phyloP scores from a whole-genome alignment of 37 sponge, comb jelly and placozoan genomes.

The Mnemiopsis leidyi region DNA sequence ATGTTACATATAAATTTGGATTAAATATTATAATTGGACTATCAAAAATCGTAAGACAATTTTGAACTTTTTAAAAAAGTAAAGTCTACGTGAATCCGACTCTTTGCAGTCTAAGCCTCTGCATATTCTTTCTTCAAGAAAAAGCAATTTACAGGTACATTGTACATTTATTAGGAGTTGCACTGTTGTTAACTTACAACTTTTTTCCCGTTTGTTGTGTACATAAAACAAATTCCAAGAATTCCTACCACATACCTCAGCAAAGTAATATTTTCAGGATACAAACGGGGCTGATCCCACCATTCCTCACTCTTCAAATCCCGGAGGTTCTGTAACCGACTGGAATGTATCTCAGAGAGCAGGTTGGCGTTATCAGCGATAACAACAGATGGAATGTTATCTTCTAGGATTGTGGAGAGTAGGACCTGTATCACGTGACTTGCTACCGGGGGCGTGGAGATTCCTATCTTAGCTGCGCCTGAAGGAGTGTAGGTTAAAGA shows the following conservation, averaged over 20 bases:
- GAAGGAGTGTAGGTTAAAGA: too few relatives aligned
- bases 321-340: not conserved
- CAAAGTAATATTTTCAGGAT: constrained; percentile 6
- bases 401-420: not conserved
- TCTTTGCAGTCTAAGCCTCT: too few relatives aligned
- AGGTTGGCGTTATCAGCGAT: constrained; percentile 44
- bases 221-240: not conserved
- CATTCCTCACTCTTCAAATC: not conserved
- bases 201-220: not conserved
- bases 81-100: too few relatives aligned
- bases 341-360: constrained; percentile 42
- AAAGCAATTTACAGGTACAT: too few relatives aligned
- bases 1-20: too few relatives aligned
- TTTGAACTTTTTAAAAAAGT: too few relatives aligned
- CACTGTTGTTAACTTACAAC: too few relatives aligned
- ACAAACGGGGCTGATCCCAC: constrained; percentile 23
- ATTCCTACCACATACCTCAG: not conserved
- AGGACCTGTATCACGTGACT: not conserved
- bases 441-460: not conserved
- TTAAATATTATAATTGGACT: too few relatives aligned
- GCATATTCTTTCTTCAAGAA: too few relatives aligned
- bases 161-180: too few relatives aligned
- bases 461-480: not conserved
- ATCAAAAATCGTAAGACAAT: too few relatives aligned
- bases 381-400: not conserved